Conservation (phyloP, 2,113 vertebrate species). For the Urocolius indicus region DNA sequence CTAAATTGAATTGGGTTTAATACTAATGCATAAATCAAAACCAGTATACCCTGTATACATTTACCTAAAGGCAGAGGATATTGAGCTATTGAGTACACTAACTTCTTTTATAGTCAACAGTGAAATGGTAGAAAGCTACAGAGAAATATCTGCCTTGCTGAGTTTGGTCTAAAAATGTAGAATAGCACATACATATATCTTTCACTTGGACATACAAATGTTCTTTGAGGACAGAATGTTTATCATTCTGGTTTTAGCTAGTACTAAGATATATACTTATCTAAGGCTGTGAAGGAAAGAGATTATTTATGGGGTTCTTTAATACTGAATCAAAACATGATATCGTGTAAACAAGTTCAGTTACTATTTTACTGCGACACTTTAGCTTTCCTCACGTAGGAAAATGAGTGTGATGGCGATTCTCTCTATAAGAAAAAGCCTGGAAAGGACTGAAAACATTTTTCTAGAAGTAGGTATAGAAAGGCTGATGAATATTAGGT, state of each 20-base stretch:
- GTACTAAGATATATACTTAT: neutral
- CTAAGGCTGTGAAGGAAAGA: neutral
- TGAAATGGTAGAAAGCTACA: neutral
- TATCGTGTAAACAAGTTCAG: conserved; percentile 33
- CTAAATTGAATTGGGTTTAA: neutral
- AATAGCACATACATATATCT: neutral
- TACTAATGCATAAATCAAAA: neutral
- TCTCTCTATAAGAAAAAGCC: neutral
- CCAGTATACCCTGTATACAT: neutral
- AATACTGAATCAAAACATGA: neutral
- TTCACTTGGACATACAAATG: neutral
- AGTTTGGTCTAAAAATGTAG: neutral
- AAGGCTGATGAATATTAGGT: neutral
- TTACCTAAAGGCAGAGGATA: neutral
- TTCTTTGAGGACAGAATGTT: neutral
- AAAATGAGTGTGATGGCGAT: neutral
- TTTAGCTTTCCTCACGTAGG: neutral
- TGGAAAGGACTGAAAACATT: neutral
- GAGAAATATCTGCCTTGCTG: neutral
- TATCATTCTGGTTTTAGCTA: neutral
- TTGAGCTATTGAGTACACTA: neutral
- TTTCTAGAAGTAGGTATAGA: neutral
- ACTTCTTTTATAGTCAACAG: neutral
- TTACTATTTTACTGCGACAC: neutral
- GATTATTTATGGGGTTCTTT: conserved; percentile 6